phyloP scores from a whole-genome alignment of 2,113 vertebrate genomes.

The Oxygymnocypris stewartii region DNA sequence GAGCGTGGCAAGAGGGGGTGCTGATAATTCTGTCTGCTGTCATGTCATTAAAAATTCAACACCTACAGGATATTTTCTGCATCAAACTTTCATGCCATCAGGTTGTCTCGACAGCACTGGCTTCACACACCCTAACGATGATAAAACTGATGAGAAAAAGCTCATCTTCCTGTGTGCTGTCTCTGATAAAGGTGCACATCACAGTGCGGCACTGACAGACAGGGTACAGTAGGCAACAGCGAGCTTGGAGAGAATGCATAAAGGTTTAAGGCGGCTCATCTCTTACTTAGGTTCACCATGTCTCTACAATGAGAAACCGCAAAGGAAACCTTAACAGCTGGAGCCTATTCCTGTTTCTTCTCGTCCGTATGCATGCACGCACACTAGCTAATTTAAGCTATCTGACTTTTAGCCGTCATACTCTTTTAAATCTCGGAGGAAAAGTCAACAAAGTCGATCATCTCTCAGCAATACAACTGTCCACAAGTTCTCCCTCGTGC shows the following conservation, averaged over 20 bases:
- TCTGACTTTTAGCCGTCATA: conserved; percentile 42
- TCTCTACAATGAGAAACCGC: conserved; percentile 17
- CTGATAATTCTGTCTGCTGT: conserved; percentile 58
- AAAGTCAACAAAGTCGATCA: conserved; percentile 68
- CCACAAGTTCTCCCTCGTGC: conserved; percentile 50
- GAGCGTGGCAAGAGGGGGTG: conserved; percentile 38
- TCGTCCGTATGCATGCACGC: neutral
- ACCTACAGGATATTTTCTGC: conserved; percentile 70
- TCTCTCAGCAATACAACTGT: conserved; percentile 63
- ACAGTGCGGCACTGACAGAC: conserved; percentile 43
- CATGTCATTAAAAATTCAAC: conserved; percentile 71
- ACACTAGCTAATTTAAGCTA: conserved; percentile 41
- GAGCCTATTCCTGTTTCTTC: conserved; percentile 40
- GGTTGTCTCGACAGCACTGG: conserved; percentile 57
- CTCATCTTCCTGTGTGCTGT: conserved; percentile 34
- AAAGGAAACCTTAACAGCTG: conserved; percentile 41
- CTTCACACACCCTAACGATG: conserved; percentile 51
- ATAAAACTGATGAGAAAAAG: conserved; percentile 56
- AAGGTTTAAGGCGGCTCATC: conserved; percentile 42
- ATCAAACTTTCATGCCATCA: conserved; percentile 72
- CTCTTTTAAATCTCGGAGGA: conserved; percentile 52
- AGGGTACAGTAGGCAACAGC: conserved; percentile 34
- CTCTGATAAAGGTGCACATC: conserved; percentile 44
- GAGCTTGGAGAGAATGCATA: conserved; percentile 11
- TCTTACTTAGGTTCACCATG: neutral